Evolutionary conservation across 2,888 invertebrate genomes (phyloP).

Genomic region (Celastrina argiolus): DNA sequence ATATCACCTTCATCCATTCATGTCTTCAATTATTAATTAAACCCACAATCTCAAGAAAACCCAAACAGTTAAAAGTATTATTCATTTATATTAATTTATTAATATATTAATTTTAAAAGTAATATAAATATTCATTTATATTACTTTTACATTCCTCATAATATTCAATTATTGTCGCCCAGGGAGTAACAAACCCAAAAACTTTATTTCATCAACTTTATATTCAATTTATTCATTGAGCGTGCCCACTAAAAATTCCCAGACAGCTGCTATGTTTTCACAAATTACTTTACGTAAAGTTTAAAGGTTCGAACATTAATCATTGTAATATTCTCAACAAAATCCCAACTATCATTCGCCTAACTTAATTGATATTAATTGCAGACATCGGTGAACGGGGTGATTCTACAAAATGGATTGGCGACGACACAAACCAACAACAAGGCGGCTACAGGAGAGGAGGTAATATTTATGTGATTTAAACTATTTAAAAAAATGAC

Average conservation of each 20-base stretch:
- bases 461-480: no score
- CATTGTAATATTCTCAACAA: background rate
- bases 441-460: conserved; percentile 98
- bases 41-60: no score
- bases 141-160: background rate
- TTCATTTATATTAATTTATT: no score
- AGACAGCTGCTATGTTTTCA: background rate
- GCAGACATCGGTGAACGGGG: conserved; percentile 95
- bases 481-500: background rate
- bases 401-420: conserved; percentile 97
- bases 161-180: background rate
- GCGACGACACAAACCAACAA: conserved; percentile 98
- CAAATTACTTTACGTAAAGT: background rate
- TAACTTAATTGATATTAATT: conserved; percentile 24
- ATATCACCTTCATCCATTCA: no score
- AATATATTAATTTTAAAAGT: no score
- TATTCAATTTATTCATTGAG: background rate
- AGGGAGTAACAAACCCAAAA: background rate
- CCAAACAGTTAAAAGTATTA: no score
- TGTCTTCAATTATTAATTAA: no score
- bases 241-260: background rate
- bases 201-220: background rate
- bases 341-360: conserved; percentile 13
- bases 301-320: background rate
- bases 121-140: no score